A percentile compares a stretch with the other conserved stretches of the same genome.
These are phyloP conservation scores for Monopterus albus DNA, from an alignment of 2,113 vertebrate species.

Conservation along the genomic window DNA sequence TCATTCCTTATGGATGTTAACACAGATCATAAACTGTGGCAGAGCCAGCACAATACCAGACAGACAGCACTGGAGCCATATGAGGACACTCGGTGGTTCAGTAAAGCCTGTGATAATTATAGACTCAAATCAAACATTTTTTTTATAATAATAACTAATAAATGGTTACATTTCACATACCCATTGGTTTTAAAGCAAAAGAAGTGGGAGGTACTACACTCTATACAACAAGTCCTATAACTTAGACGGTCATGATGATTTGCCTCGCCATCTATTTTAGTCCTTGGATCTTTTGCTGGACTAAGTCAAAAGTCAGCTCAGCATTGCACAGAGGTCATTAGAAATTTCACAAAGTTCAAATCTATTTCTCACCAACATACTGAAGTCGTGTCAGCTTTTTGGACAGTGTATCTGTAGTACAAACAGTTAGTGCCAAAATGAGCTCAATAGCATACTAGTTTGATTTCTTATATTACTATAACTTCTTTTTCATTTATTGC, in stretches of 20 bases:
- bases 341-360: slow-evolving; percentile 20
- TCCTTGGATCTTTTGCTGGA: slow-evolving; percentile 5
- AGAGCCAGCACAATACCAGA: neutral
- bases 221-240: slow-evolving; percentile 7
- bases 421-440: neutral
- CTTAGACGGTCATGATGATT: neutral
- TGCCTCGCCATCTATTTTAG: slow-evolving; percentile 2
- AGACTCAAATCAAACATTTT: no score
- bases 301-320: slow-evolving; percentile 41
- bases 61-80: neutral
- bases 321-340: slow-evolving; percentile 5
- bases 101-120: neutral
- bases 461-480: neutral
- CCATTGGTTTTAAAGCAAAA: neutral
- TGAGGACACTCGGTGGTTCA: neutral
- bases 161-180: neutral
- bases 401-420: neutral
- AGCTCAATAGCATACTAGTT: neutral
- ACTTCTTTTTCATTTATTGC: neutral
- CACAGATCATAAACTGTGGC: neutral
- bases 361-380: slow-evolving; percentile 15
- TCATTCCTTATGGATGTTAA: slow-evolving; percentile 9
- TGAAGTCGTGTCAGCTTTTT: slow-evolving; percentile 7
- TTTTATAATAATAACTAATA: no score
- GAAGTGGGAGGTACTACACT: neutral